Evolutionary conservation across 1,140 invertebrate species (phyloP).

Genomic region (Thaumetopoea pityocampa): DNA sequence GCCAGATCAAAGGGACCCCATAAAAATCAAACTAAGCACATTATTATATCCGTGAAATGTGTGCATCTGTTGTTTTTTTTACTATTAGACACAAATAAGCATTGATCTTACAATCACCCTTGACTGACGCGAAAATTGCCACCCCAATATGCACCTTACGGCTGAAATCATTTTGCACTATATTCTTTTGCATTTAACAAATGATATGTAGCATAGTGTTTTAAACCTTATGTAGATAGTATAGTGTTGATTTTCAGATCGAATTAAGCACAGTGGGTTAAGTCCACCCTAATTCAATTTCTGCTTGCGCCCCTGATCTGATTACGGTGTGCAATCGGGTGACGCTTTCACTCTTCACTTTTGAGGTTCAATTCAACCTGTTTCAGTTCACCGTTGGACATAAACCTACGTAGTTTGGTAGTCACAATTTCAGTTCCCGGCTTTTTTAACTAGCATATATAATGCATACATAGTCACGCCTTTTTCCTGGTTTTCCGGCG

Average conservation of each 20-base stretch:
- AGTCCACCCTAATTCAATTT: conserved; percentile 66
- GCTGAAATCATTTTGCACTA: neutral
- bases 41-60: conserved; percentile 71
- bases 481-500: too few species aligned
- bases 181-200: conserved; percentile 1
- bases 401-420: too few species aligned
- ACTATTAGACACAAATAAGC: conserved; percentile 69
- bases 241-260: conserved; percentile 9
- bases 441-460: too few species aligned
- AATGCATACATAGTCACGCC: too few species aligned
- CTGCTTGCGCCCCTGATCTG: conserved; percentile 60
- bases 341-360: too few species aligned
- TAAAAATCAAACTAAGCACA: conserved; percentile 67
- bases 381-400: too few species aligned
- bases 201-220: neutral
- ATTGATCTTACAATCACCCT: conserved; percentile 58
- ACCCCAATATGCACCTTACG: conserved; percentile 18
- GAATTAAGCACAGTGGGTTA: conserved; percentile 38
- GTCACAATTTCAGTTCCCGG: too few species aligned
- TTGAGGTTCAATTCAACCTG: too few species aligned
- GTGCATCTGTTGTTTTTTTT: conserved; percentile 72
- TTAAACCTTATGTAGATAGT: conserved; percentile 8
- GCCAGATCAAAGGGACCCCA: conserved; percentile 53
- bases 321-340: conserved; percentile 53
- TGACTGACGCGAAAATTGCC: conserved; percentile 4